Percentiles rank a stretch among this genome's conserved stretches.
Conservation (phyloP, 2,797 vertebrate genomes). For the Rhadinocentrus ornatus region DNA sequence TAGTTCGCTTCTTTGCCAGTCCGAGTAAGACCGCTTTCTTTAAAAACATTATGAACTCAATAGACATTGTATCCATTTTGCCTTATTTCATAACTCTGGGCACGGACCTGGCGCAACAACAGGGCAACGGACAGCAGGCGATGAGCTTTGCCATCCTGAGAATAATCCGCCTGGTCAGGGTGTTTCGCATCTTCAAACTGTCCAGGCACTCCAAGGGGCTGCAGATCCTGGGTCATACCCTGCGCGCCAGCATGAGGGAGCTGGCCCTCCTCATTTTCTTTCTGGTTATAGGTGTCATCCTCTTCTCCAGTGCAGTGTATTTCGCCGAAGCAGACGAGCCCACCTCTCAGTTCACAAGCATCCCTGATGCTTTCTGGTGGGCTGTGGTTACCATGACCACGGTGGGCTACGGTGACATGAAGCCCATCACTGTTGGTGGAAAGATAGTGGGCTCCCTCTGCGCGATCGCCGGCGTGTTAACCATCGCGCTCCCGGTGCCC, state of each 20-base stretch:
- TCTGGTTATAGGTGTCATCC: constrained; percentile 97
- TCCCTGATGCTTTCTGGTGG: constrained; percentile 99
- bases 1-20: constrained; percentile 95
- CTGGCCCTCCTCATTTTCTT: constrained; percentile 98
- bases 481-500: constrained; percentile 98
- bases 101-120: constrained; percentile 95
- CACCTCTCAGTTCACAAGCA: constrained; percentile 96
- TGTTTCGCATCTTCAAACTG: constrained; percentile 98
- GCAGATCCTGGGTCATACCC: constrained; percentile 97
- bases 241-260: constrained; percentile 97
- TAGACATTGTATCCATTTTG: constrained; percentile 99
- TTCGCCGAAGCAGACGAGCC: constrained; percentile 98
- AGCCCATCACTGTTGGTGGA: constrained; percentile 97
- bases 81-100: constrained; percentile 99
- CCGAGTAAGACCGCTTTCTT: constrained; percentile 97
- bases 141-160: constrained; percentile 99
- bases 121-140: constrained; percentile 89
- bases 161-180: constrained; percentile 96
- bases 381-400: constrained; percentile 99
- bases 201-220: constrained; percentile 98
- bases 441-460: constrained; percentile 99
- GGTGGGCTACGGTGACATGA: constrained; percentile 99
- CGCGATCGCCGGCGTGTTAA: constrained; percentile 97
- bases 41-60: constrained; percentile 98
- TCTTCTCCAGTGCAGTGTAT: constrained; percentile 99